Conservation (phyloP, 2,113 vertebrate genomes). For the Rhea americana region DNA sequence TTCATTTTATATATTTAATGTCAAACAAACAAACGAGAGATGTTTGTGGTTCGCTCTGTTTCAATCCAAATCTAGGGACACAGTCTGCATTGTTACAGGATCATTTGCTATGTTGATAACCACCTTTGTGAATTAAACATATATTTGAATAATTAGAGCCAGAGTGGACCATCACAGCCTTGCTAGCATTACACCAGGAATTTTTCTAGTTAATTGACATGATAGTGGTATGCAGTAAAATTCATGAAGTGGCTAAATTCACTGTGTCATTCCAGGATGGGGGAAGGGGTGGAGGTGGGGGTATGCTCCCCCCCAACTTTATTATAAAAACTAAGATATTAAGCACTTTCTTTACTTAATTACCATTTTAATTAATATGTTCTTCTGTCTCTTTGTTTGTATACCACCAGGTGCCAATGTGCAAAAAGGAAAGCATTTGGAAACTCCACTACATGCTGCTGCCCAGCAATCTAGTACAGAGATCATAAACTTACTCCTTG, state of each 20-base stretch:
- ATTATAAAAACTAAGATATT: background rate
- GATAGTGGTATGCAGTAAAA: background rate
- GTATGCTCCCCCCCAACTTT: no score
- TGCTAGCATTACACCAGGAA: background rate
- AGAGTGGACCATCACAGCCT: background rate
- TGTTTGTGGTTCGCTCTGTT: background rate
- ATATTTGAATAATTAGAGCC: background rate
- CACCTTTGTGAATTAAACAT: background rate
- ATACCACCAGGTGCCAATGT: conserved; percentile 85
- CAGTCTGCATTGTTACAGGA: background rate
- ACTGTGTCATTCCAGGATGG: background rate
- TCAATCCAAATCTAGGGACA: background rate
- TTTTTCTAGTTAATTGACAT: background rate
- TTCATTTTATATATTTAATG: background rate
- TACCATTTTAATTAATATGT: background rate
- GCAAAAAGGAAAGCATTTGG: conserved; percentile 88
- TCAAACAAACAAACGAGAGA: background rate
- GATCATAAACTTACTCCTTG: conserved; percentile 86
- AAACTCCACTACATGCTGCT: conserved; percentile 91
- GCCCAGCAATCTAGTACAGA: conserved; percentile 86
- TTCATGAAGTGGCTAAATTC: background rate
- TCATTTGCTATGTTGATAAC: background rate
- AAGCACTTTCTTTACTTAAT: background rate
- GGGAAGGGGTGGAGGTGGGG: no score
- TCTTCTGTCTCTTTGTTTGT: background rate